Conservation (phyloP, 2,888 invertebrate species). For the Rhagonycha fulva region DNA sequence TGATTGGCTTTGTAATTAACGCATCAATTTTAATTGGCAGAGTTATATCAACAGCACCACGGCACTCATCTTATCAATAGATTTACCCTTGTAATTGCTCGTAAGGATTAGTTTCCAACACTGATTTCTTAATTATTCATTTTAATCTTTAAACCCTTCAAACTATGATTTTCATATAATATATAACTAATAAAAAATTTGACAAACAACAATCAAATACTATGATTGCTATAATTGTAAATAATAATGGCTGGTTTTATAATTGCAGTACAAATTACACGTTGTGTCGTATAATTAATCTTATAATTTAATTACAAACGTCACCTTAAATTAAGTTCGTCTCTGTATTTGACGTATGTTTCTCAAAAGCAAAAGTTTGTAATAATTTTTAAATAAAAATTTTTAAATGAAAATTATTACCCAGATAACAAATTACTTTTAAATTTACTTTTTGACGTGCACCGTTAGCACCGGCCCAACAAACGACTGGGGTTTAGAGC, state of each 20-base stretch:
- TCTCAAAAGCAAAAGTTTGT: not conserved
- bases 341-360: not conserved
- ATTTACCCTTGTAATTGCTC: conserved; percentile 52
- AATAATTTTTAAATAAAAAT: not conserved
- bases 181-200: not conserved
- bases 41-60: conserved; percentile 37
- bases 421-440: not conserved
- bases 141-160: conserved; percentile 17
- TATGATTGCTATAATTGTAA: not conserved
- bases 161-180: not conserved
- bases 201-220: not conserved
- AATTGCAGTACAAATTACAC: not conserved
- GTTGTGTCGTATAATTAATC: not conserved
- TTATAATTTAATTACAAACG: not conserved
- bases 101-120: conserved; percentile 48
- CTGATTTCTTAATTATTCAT: conserved; percentile 29
- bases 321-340: not conserved
- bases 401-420: no score
- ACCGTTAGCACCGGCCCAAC: no score
- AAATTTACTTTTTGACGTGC: not conserved
- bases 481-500: no score
- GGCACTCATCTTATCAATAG: conserved; percentile 41
- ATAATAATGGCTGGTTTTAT: not conserved
- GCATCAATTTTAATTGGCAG: conserved; percentile 55
- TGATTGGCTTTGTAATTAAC: conserved; percentile 54